Base-by-base conservation (phyloP, 2,113 vertebrate genomes). In the Alligator mississippiensis region DNA sequence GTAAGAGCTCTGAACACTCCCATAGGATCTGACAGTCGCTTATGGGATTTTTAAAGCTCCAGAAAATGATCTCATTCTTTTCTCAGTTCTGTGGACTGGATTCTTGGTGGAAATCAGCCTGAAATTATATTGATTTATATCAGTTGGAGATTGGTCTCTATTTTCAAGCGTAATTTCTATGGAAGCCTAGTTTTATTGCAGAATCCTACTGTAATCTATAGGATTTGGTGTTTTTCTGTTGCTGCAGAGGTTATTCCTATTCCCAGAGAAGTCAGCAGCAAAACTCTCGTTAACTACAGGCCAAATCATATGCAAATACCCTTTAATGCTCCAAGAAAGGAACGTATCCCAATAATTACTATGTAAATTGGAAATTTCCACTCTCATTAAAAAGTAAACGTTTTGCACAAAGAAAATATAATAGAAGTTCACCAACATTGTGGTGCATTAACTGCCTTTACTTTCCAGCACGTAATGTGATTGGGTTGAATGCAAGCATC, bases 351-450 rank as follows among this genome's bases (percentile, higher is more conserved):
- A 63, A 74, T 24, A 74, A 87, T 91, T 94, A 83, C 90, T 60
- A 34, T 72, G 47, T 30, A 88, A 89, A 63, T 82, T 66, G 80
- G 47, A 83, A 81, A 82, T n/a, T 59, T 84, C 85, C 80, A 90
- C 82, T 92, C 64, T 88, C 95, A 79, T 95, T 95, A 92, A 94
- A 95, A 95, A 90, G 95, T 81, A 95, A 94, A 90, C 1, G 80
- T 55, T 94, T 96, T 96, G 63, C 89, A 75, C 75, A 62, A 84
- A 86, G 75, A 89, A 93, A 95, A 89, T 84, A 89, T 77, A 34
- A 34, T 34, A 34, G 34, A 34, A 34, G 34, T 34, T 34, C 34
- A 34, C 34, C 34, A 34, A 4, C 34, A 34, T 34, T 34, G 4
- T 34, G 34, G 4, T 34, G 34, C 34, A 34, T 34, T 34, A 34